Evolutionary conservation across 2,888 invertebrate species (phyloP), one percentile per base, ranked within the genome.

Genomic region (Antheraea assamensis): DNA sequence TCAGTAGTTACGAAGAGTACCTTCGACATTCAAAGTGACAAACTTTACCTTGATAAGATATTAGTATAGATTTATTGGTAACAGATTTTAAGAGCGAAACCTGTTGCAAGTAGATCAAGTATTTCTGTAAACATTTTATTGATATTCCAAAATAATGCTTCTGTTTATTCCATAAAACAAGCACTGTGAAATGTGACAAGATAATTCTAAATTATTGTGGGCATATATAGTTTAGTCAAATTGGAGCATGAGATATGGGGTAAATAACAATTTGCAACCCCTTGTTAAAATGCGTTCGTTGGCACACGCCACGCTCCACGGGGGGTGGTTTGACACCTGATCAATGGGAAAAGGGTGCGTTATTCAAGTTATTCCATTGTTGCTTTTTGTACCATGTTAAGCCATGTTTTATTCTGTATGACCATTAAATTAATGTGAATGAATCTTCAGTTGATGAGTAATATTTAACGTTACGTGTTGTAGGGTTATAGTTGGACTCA

Each of bases 181-280:
- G 30, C 61, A 70, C n/a, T 42, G 15, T 8, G 13, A 70, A 58
- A 35, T 42, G 79, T 86, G 89, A 91, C 90, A 88, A 85, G 87
- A 88, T 92, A 89, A 94, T 91, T 87, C 91, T 92, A 90, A 94
- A 90, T 93, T 92, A 93, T 93, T 86, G 88, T 87, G 86, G 86
- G 76, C 87, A 88, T 90, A 92, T 88, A 89, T 88, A 90, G 90
- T 91, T 84, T 86, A 90, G 85, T 83, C 88, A 89, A 91, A 91
- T 86, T 83, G 83, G 84, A 80, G 89, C 83, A 87, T 92, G 91
- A 92, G 91, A 87, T 89, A 90, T 90, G 90, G 93, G 88, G 90
- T 89, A 92, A 93, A 93, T 92, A 93, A 92, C 88, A 91, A 92
- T 93, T 94, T 91, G 90, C 91, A 93, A 93, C 92, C 93, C 93